Evolutionary conservation across 2,888 invertebrate species (phyloP).

Genomic region (Drosophila imparisetae): DNA sequence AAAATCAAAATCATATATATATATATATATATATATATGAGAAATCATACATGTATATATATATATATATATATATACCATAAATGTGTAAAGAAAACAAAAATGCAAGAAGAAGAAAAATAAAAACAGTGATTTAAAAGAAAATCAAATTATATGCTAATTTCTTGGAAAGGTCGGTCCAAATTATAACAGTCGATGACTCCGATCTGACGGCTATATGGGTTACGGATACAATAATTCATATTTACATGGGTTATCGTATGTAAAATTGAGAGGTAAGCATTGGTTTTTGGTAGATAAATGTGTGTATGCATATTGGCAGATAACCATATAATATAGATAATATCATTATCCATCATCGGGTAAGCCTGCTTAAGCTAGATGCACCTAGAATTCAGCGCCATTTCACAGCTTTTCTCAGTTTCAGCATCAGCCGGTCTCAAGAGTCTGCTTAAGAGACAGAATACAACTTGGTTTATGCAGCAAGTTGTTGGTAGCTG

Average conservation of each 20-base stretch:
- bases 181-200: too few relatives aligned
- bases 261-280: not conserved
- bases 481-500: not conserved
- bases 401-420: not conserved
- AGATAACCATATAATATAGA: not conserved
- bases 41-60: conserved; percentile 50
- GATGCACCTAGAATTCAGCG: not conserved
- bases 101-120: conserved; percentile 61
- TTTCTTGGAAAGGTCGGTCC: not conserved
- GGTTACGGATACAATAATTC: not conserved
- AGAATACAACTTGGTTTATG: not conserved
- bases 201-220: not conserved
- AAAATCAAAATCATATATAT: conserved; percentile 53
- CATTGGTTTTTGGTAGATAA: not conserved
- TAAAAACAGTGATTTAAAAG: conserved; percentile 61
- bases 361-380: not conserved
- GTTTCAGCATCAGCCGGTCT: not conserved
- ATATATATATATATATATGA: conserved; percentile 9
- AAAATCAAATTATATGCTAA: not conserved
- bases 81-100: conserved; percentile 76
- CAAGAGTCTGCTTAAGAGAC: too few relatives aligned
- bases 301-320: not conserved
- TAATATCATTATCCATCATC: not conserved
- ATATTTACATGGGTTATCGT: not conserved
- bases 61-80: conserved; percentile 30